Percentiles rank a stretch among this genome's conserved stretches.
Evolutionary conservation across 2,888 invertebrate genomes (phyloP).

Genomic region (Druceiella hillmani): DNA sequence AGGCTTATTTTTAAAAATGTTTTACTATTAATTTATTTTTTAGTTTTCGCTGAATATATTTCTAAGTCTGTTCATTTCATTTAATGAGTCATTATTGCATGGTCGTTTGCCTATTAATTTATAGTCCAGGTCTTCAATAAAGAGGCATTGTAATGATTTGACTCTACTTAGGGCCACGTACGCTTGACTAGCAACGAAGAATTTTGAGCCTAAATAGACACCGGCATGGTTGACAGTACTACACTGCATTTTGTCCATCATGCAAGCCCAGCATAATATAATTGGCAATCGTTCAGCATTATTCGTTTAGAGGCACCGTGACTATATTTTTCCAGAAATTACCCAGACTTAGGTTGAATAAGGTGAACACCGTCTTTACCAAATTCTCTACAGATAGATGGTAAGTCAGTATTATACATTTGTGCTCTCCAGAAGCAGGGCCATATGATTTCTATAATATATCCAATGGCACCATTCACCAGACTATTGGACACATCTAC

Average conservation of each 20-base stretch:
- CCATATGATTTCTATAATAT: constrained; percentile 4
- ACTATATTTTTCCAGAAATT: constrained; percentile 12
- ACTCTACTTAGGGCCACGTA: constrained; percentile 17
- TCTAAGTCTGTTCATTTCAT: constrained; percentile 11
- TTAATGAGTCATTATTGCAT: constrained; percentile 11
- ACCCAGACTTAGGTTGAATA: constrained; percentile 8
- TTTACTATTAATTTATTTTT: constrained; percentile 4
- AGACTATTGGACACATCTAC: constrained; percentile 5
- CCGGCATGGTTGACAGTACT: constrained; percentile 16
- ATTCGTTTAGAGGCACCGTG: constrained; percentile 15
- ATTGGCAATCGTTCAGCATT: constrained; percentile 14
- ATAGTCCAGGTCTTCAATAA: constrained; percentile 21
- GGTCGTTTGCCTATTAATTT: constrained; percentile 11
- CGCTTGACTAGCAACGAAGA: constrained; percentile 17
- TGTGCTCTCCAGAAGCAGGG: constrained; percentile 11
- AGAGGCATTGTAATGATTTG: constrained; percentile 17
- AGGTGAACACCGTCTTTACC: constrained; percentile 11
- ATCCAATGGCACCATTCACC: constrained; percentile 6
- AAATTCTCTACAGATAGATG: constrained; percentile 13
- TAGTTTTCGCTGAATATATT: constrained; percentile 7
- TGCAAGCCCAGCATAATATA: constrained; percentile 20
- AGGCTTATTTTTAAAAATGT: constrained; percentile 2
- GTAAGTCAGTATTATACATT: constrained; percentile 12
- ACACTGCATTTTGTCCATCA: constrained; percentile 6
- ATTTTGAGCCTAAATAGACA: constrained; percentile 12